These are phyloP conservation scores for Pterostichus madidus DNA, from an alignment of 2,888 invertebrate species.

Conservation along the genomic window DNA sequence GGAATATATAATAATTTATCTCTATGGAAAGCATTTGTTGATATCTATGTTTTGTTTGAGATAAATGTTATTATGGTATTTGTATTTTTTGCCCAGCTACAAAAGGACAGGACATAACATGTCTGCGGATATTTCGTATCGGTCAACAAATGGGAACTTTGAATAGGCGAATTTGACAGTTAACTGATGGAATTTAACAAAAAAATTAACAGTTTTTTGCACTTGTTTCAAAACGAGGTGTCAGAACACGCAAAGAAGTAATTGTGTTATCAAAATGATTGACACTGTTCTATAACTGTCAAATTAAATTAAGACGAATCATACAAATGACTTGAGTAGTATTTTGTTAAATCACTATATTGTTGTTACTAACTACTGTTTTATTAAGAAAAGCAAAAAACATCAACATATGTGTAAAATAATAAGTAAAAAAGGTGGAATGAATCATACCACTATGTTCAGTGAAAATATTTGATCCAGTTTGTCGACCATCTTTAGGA, in stretches of 20 bases:
- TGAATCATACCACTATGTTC: slow-evolving; percentile 92
- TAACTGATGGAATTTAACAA: slow-evolving; percentile 33
- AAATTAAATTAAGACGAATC: slow-evolving; percentile 46
- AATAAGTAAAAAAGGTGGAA: slow-evolving; percentile 57
- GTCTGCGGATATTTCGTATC: slow-evolving; percentile 48
- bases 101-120: slow-evolving; percentile 59
- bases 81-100: slow-evolving; percentile 21
- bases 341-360: neutral
- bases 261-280: slow-evolving; percentile 46
- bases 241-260: slow-evolving; percentile 43
- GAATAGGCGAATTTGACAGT: slow-evolving; percentile 61
- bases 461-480: slow-evolving; percentile 95
- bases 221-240: neutral
- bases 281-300: slow-evolving; percentile 41
- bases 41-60: neutral
- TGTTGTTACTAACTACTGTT: slow-evolving; percentile 24
- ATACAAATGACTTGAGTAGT: slow-evolving; percentile 30
- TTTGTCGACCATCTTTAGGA: slow-evolving; percentile 90
- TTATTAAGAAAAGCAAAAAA: slow-evolving; percentile 16
- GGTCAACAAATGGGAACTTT: slow-evolving; percentile 25
- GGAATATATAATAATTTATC: neutral
- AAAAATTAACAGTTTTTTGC: slow-evolving; percentile 15
- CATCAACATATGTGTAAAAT: slow-evolving; percentile 20
- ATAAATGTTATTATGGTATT: neutral
- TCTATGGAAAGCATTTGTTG: neutral